These are phyloP conservation scores for Nanorana parkeri DNA, from an alignment of 2,113 vertebrate genomes.

Conservation along the genomic window DNA sequence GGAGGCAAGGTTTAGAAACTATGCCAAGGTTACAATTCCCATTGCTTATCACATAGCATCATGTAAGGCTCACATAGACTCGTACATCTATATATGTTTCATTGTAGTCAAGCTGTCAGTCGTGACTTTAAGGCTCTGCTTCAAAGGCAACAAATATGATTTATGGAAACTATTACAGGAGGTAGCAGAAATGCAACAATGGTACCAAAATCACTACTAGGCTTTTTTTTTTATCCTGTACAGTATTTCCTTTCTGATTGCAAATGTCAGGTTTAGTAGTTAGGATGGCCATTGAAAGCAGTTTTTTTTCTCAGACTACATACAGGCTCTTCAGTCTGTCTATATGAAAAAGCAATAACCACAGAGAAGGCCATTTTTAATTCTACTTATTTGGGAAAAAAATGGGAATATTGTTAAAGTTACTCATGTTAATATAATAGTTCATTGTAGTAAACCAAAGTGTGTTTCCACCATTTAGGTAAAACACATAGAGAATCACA, in stretches of 20 bases:
- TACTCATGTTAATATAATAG: too few species aligned
- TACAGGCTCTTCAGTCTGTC: too few species aligned
- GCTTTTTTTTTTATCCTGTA: not conserved
- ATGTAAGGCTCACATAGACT: not conserved
- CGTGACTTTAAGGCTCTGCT: not conserved
- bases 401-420: too few species aligned
- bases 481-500: too few species aligned
- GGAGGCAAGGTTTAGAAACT: not conserved
- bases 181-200: not conserved
- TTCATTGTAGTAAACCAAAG: too few species aligned
- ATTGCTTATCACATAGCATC: not conserved
- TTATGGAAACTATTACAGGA: not conserved
- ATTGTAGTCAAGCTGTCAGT: slow-evolving; percentile 3
- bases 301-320: too few species aligned
- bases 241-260: not conserved
- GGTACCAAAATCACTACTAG: not conserved
- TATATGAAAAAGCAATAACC: too few species aligned
- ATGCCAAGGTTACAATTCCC: not conserved
- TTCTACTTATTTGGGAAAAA: too few species aligned
- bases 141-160: not conserved
- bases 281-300: too few species aligned
- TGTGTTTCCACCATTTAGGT: too few species aligned
- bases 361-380: too few species aligned
- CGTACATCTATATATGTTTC: not conserved
- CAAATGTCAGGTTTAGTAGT: not conserved